phyloP scores from a whole-genome alignment of 2,888 invertebrate species.

The Microchrysa polita region DNA sequence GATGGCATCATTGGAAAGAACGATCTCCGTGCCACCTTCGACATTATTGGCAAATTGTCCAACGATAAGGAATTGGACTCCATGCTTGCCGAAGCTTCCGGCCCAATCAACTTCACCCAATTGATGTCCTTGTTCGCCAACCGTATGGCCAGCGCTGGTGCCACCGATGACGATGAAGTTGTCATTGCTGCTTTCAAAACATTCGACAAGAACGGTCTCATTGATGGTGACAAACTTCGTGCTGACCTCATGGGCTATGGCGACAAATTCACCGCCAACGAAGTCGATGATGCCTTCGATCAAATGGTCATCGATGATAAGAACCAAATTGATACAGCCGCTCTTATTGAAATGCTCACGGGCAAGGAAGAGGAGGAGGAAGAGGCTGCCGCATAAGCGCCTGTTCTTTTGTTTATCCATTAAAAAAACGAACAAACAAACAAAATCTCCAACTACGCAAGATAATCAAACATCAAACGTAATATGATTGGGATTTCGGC shows the following conservation, averaged over 20 bases:
- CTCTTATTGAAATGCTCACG: conserved; percentile 88
- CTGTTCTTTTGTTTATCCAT: conserved; percentile 25
- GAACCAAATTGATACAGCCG: conserved; percentile 87
- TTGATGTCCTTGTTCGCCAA: conserved; percentile 90
- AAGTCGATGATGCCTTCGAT: conserved; percentile 92
- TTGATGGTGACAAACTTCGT: conserved; percentile 89
- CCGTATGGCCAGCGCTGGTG: conserved; percentile 90
- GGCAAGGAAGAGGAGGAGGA: conserved; percentile 86
- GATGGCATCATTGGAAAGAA: conserved; percentile 90
- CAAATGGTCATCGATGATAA: conserved; percentile 92
- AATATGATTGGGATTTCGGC: not conserved
- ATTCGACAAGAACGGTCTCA: conserved; percentile 88
- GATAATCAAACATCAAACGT: conserved; percentile 19
- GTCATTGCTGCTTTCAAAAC: conserved; percentile 92
- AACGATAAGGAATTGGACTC: conserved; percentile 90
- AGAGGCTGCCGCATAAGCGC: conserved; percentile 65
- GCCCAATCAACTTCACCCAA: conserved; percentile 96
- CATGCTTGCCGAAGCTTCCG: conserved; percentile 87
- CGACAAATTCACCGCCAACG: conserved; percentile 88
- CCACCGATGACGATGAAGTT: conserved; percentile 89
- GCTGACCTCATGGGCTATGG: conserved; percentile 93
- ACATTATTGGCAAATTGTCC: conserved; percentile 89
- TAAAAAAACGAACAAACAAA: conserved; percentile 35
- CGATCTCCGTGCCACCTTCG: conserved; percentile 91
- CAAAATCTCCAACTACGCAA: conserved; percentile 6